These are phyloP conservation scores for Dicaeum eximium DNA, from an alignment of 2,113 vertebrate species.

Conservation along the genomic window DNA sequence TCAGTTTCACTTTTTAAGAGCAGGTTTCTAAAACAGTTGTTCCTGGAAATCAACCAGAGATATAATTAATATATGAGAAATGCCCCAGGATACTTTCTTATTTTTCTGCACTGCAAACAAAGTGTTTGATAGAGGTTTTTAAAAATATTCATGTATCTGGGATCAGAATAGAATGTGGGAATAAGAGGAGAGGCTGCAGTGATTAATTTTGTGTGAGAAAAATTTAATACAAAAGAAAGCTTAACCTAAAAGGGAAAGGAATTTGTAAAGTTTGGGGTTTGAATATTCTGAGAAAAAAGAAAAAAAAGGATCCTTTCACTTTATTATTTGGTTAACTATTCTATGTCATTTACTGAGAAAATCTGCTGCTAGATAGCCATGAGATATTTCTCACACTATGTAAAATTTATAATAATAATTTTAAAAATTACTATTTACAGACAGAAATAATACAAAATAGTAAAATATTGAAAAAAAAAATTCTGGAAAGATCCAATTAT, in stretches of 20 bases:
- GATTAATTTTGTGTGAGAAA: not conserved
- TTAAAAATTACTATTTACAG: not conserved
- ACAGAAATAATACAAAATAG: not conserved
- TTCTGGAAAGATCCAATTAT: not conserved
- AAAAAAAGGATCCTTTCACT: not conserved
- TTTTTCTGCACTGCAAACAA: not conserved
- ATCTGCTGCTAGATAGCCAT: fast-evolving
- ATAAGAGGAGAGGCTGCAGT: not conserved
- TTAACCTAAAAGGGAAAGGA: not conserved
- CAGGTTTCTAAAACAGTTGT: not conserved
- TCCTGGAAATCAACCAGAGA: not conserved
- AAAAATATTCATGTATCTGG: not conserved
- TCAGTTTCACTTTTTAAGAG: not conserved
- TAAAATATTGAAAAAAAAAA: not conserved
- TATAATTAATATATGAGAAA: not conserved
- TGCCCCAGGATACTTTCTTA: not conserved
- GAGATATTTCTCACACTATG: not conserved
- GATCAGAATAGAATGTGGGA: not conserved
- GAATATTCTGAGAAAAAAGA: not conserved
- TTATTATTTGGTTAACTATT: not conserved
- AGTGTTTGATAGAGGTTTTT: not conserved
- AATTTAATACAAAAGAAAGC: not conserved
- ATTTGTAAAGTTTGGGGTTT: not conserved
- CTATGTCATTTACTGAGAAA: not conserved
- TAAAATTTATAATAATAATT: not conserved